phyloP scores from a whole-genome alignment of 2,888 invertebrate species.

The Tetramorium bicarinatum region DNA sequence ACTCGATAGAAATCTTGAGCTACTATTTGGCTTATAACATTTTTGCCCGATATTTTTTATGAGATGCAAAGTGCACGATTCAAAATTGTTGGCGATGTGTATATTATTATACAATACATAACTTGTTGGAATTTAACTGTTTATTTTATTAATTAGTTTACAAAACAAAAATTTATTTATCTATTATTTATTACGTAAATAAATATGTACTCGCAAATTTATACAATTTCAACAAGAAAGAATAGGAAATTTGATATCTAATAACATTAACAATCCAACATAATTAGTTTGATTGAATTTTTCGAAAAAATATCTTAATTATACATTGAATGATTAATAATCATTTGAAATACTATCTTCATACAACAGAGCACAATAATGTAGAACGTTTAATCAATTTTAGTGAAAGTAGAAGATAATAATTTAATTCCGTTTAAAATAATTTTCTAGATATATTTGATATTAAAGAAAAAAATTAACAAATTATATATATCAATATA shows the following conservation, averaged over 20 bases:
- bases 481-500: neutral
- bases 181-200: neutral
- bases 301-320: neutral
- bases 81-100: neutral
- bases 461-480: neutral
- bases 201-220: neutral
- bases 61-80: neutral
- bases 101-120: neutral
- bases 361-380: neutral
- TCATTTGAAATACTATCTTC: neutral
- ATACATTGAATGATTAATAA: slow-evolving; percentile 12
- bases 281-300: neutral
- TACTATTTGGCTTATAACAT: slow-evolving; percentile 17
- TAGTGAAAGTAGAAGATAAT: neutral
- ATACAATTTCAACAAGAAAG: neutral
- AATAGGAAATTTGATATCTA: slow-evolving; percentile 8
- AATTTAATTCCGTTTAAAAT: slow-evolving; percentile 14
- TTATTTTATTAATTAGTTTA: slow-evolving; percentile 4
- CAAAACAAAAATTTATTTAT: neutral
- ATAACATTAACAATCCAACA: neutral
- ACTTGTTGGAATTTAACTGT: neutral
- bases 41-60: neutral
- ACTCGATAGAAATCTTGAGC: neutral
- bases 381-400: neutral
- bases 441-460: neutral